Base-by-base conservation (phyloP, 2,113 vertebrate genomes). In the Polyodon spathula region DNA sequence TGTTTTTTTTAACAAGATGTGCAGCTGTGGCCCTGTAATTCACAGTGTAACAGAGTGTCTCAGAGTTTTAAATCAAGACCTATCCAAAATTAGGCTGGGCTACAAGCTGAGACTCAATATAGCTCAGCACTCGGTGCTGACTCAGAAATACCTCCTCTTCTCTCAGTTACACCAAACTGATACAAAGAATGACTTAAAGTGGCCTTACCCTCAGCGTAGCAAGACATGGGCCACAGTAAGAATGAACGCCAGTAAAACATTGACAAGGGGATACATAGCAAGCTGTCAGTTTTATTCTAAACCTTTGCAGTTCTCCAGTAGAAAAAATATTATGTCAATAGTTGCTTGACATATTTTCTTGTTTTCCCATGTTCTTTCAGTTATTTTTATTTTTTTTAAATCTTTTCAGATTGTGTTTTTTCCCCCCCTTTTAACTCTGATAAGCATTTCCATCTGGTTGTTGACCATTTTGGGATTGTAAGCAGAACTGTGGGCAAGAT, bases 41-140 rank as follows among this genome's bases (percentile, higher is more conserved):
- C 71, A 75, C 64, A 51, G 15, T 9, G 6, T 11, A 6, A 15
- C 2, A 50, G 37, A 16, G 70, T 71, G 59, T 54, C 65, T 62
- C 54, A 67, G 69, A 65, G 60, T 65, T 71, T 66, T 78, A 65
- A 66, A 71, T 72, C 14, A 62, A 15, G 60, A 55, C 4, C 59
- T 69, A 63, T 79, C 81, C 75, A 80, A 74, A 85, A 81, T 83
- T 84, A 84, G 80, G 73, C 58, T 8, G 53, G 37, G 65, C 14
- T 71, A 67, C 73, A 79, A 43, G 68, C 69, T 65, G 64, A 43
- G 62, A 70, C 73, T 76, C 69, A 70, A 82, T 84, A 81, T 86
- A 86, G 80, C 66, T 58, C 48, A 62, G 58, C 55, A 65, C 72
- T 69, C 64, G 66, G 66, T 77, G 82, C 84, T 84, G 82, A 85